Evolutionary conservation across 2,113 vertebrate genomes (phyloP), one percentile per base, ranked within the genome.

Genomic region (Melozone crissalis): DNA sequence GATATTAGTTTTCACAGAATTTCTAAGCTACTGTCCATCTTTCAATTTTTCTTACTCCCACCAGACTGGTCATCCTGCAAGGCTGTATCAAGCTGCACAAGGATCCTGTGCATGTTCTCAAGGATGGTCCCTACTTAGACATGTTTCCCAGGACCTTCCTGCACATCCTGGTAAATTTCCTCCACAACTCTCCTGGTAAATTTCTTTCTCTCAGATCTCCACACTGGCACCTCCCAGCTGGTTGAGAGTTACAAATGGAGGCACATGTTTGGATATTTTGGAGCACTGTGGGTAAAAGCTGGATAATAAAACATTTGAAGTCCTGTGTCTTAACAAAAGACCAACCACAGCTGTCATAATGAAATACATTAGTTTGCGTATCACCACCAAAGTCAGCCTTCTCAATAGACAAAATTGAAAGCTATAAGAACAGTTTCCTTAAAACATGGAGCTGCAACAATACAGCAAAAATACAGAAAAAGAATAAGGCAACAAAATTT

Each of bases 201-300:
- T 11, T 78, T 81, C 21, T 61, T 81, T 37, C n/a, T 11, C 21
- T 57, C 65, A 62, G 30, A 49, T 33, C 12, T 67, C 72, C 33
- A n/a, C 7, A 19, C 3, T 0, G 0, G 10, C 24, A 72, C 10
- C 24, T 69, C 16, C 21, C 22, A 61, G 15, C 8, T 82, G 44
- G 28, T 35, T 26, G 20, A n/a, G 17, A 59, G 16, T 51, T 41
- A n/a, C 16, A 55, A 33, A 28, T 8, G 13, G 8, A 83, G 4
- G 8, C 27, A 41, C 2, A 3, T 9, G 5, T 19, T 37, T 52
- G 9, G 18, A 20, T 87, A 61, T 66, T 81, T 84, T 84, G 4
- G 30, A 68, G 44, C 30, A 39, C 33, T 52, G 15, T 23, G 15
- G 11, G 2, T 65, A 18, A 37, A 91, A 89, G 9, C 4, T 44